Base-by-base conservation (phyloP, 2,888 invertebrate genomes). In the Brachypterus glaber region DNA sequence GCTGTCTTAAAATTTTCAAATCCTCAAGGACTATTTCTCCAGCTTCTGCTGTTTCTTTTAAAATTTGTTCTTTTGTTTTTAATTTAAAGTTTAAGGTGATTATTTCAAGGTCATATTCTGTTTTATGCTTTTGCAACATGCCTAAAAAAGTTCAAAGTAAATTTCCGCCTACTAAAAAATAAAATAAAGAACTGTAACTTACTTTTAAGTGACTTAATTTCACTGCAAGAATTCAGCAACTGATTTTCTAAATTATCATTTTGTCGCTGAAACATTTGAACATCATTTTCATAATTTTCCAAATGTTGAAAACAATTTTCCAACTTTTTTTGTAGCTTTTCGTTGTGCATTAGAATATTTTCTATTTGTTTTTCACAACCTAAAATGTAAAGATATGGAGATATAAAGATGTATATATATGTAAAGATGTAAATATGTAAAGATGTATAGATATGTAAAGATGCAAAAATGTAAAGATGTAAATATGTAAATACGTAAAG, bases 21-120 rank as follows among this genome's bases (percentile, higher is more conserved):
- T 61, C 61, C 33, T 58, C 53, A 26, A 59, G 36, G 9, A 63
- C 33, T 11, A 53, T 40, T 33, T 58, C 53, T 4, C 57, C 58
- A 9, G 52, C 51, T 27, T 58, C 56, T 2, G 49, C 37, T 24
- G 52, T 45, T 35, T 61, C 56, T 31, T 54, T 52, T 3, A 62
- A 38, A 3, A 50, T 37, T 35, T 46, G 45, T 18, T 55, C 53
- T 16, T 48, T 51, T 2, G 13, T 35, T 34, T 55, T 44, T 4
- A 60, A 18, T 39, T 56, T 49, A 17, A 52, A 47, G 17, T 49
- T 43, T 25, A 61, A 32, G n/a, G 51, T 42, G 3, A 47, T 50
- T 4, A 50, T 36, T 37, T 60, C 57, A n/a, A 61, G 40, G 37
- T 61, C 55, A 18, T 55, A 44, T 14, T 62, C 57, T 0, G 49